A percentile compares a stretch with the other conserved stretches of the same genome.
phyloP scores from a whole-genome alignment of 2,113 vertebrate species.

The Trinectes maculatus region DNA sequence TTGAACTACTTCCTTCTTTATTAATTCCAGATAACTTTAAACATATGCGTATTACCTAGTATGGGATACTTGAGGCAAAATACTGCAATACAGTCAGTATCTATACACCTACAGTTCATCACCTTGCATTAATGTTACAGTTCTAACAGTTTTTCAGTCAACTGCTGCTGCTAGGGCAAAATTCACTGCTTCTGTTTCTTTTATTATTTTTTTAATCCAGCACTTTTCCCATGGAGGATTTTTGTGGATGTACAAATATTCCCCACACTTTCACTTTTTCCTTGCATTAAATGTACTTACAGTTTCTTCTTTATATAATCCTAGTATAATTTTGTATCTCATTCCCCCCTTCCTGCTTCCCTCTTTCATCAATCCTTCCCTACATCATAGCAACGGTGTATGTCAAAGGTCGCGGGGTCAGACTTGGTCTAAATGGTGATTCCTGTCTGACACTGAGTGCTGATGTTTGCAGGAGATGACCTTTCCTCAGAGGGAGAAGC shows the following conservation, averaged over 20 bases:
- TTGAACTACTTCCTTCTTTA: too few relatives aligned
- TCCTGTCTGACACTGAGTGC: slow-evolving; percentile 17
- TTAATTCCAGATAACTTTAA: too few relatives aligned
- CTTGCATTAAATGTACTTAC: neutral
- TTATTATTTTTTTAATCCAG: neutral
- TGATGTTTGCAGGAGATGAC: slow-evolving; percentile 37
- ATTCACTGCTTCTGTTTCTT: neutral
- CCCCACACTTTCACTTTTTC: too few relatives aligned
- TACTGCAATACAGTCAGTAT: too few relatives aligned
- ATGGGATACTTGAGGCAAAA: too few relatives aligned
- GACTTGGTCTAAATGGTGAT: slow-evolving; percentile 18
- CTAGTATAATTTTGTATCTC: neutral
- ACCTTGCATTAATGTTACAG: too few relatives aligned
- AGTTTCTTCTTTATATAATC: neutral
- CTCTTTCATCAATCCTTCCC: slow-evolving; percentile 7
- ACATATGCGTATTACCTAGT: too few relatives aligned
- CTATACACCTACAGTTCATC: too few relatives aligned
- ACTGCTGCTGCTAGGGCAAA: neutral
- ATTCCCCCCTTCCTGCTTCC: neutral
- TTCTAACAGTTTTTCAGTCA: neutral
- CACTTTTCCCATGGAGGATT: neutral
- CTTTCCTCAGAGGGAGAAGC: slow-evolving; percentile 52
- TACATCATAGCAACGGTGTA: slow-evolving; percentile 23
- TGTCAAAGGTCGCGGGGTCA: slow-evolving; percentile 50
- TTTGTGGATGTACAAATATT: neutral